Base-by-base conservation (phyloP, 2,797 vertebrate species). In the Atherinosoma microstoma region DNA sequence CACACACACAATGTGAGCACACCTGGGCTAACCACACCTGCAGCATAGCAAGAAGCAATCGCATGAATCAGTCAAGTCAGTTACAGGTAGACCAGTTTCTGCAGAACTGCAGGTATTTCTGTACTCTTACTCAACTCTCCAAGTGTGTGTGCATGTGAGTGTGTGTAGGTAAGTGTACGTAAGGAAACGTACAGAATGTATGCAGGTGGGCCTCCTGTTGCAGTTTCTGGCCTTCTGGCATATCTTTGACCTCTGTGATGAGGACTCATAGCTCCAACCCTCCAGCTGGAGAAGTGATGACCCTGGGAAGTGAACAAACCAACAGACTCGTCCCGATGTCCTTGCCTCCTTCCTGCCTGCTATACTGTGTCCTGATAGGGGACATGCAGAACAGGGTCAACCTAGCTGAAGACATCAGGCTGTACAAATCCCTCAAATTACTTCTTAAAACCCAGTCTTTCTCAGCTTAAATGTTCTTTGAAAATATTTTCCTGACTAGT, bases 271-370 rank as follows among this genome's bases (percentile, higher is more conserved):
- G 81, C 78, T 83, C 73, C 69, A 78, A 64, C 72, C 73, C 83
- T 87, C 91, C 93, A 92, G 92, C 94, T 93, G 92, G 90, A 91
- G 79, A 67, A 85, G 85, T 59, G 78, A 64, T 78, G 87, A 93
- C 90, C 34, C 90, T 83, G 73, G 67, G 75, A 80, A 69, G 35
- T 59, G 58, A 68, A 74, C 20, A 6, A 65, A 83, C 79, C 64
- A 53, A 75, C 77, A 85, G 68, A 64, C 75, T 40, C 30, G 80
- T 92, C 88, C 87, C 80, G 10, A 24, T 73, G 89, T 89, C 90
- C 90, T 92, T 93, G 86, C 84, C 85, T 77, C 58, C 36, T 59
- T 75, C 38, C 70, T 70, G 61, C 67, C 77, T 58, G 70, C 67
- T 84, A 76, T 22, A 72, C 61, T 73, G 67, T 16, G 63, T 58